A percentile compares a stretch with the other conserved stretches of the same genome.
These are phyloP conservation scores for Albula goreensis DNA, from an alignment of 2,113 vertebrate genomes.

Conservation along the genomic window DNA sequence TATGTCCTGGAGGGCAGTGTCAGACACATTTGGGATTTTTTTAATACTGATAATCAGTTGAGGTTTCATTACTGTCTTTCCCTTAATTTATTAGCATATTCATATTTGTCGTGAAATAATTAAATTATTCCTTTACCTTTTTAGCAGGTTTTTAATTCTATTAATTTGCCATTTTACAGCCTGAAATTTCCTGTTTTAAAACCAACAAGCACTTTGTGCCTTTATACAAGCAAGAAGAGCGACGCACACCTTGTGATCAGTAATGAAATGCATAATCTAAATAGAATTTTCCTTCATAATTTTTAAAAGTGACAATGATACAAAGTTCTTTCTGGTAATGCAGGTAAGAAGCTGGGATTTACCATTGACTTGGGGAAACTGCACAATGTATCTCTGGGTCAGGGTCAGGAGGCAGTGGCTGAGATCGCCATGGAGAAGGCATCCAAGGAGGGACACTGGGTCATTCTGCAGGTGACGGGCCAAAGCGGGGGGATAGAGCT, in stretches of 20 bases:
- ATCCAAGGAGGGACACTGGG: slow-evolving; percentile 86
- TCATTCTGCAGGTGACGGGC: slow-evolving; percentile 80
- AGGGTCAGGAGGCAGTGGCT: slow-evolving; percentile 82
- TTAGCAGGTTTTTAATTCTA: neutral
- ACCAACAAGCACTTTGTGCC: neutral
- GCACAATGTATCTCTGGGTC: slow-evolving; percentile 75
- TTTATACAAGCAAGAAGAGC: neutral
- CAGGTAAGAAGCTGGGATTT: slow-evolving; percentile 77
- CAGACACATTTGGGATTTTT: slow-evolving; percentile 7
- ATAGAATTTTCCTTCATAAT: too few species aligned
- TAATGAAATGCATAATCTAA: too few species aligned
- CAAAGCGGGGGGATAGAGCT: neutral
- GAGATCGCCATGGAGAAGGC: slow-evolving; percentile 78
- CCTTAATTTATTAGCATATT: neutral
- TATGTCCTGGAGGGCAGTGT: slow-evolving; percentile 4
- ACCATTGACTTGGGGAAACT: slow-evolving; percentile 81
- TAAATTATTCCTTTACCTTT: neutral
- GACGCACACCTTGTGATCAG: too few species aligned
- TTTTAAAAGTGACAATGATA: too few species aligned
- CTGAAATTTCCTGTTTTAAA: neutral
- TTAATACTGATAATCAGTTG: neutral
- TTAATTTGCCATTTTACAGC: neutral
- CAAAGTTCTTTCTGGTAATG: neutral
- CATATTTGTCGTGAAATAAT: slow-evolving; percentile 6
- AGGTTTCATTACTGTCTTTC: slow-evolving; percentile 1